phyloP scores from a whole-genome alignment of 2,888 invertebrate genomes.

The Diachrysia chrysitis region DNA sequence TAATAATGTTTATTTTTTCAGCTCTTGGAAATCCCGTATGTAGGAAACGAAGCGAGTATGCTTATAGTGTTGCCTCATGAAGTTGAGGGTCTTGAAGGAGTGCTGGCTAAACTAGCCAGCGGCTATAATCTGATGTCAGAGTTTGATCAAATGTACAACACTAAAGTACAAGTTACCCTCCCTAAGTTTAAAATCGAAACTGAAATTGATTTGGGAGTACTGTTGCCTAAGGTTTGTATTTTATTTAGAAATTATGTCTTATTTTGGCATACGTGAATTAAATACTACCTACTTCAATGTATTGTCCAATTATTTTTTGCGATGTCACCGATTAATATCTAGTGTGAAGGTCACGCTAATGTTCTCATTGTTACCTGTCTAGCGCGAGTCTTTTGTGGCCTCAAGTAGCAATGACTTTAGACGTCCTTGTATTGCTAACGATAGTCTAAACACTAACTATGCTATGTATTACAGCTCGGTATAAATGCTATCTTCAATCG shows the following conservation, averaged over 20 bases:
- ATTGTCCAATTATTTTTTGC: slow-evolving; percentile 20
- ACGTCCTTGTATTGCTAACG: neutral
- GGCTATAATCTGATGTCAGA: slow-evolving; percentile 86
- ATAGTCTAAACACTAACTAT: neutral
- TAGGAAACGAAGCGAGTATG: slow-evolving; percentile 92
- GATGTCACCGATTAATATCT: slow-evolving; percentile 14
- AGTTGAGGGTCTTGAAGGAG: slow-evolving; percentile 89
- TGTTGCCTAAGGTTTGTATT: slow-evolving; percentile 91
- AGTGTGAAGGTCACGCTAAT: slow-evolving; percentile 17
- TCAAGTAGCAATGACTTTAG: neutral
- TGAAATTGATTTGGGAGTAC: slow-evolving; percentile 90
- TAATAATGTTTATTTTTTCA: slow-evolving; percentile 65
- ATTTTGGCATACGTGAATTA: neutral
- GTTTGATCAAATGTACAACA: slow-evolving; percentile 80
- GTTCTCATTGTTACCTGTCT: slow-evolving; percentile 12
- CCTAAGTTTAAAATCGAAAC: slow-evolving; percentile 95
- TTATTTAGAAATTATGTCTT: neutral
- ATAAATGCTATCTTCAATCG: slow-evolving; percentile 90
- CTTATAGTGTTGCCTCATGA: slow-evolving; percentile 93
- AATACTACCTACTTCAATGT: neutral
- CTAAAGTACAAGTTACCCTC: slow-evolving; percentile 91
- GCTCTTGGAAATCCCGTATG: slow-evolving; percentile 93
- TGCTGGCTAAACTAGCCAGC: slow-evolving; percentile 90
- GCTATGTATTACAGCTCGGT: slow-evolving; percentile 90
- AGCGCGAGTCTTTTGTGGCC: slow-evolving; percentile 1